phyloP scores from a whole-genome alignment of 2,888 invertebrate genomes.

The Drosophila anceps region DNA sequence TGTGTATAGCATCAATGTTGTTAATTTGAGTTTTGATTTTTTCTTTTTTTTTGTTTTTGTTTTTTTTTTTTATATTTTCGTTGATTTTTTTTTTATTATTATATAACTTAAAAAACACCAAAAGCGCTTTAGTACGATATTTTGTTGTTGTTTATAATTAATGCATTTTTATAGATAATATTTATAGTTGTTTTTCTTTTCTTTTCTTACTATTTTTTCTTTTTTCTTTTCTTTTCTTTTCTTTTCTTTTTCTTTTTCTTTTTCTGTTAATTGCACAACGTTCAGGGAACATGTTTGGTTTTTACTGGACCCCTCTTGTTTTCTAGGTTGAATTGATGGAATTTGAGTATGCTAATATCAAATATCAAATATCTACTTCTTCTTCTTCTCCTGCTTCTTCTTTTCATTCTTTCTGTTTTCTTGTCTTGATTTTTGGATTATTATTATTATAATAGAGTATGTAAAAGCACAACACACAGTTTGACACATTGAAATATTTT shows the following conservation, averaged over 20 bases:
- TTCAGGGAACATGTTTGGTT: conserved; percentile 65
- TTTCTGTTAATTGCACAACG: conserved; percentile 78
- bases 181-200: conserved; percentile 38
- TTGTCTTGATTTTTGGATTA: conserved; percentile 55
- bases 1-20: conserved; percentile 54
- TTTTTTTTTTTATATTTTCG: conserved; percentile 30
- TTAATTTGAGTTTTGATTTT: conserved; percentile 61
- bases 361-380: conserved; percentile 23
- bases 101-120: conserved; percentile 74
- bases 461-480: conserved; percentile 81
- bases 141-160: conserved; percentile 60
- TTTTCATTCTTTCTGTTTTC: conserved; percentile 33
- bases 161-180: conserved; percentile 68
- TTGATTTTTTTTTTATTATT: conserved; percentile 35
- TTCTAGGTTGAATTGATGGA: conserved; percentile 65
- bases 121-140: conserved; percentile 80
- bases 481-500: conserved; percentile 77
- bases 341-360: conserved; percentile 24
- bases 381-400: conserved; percentile 18
- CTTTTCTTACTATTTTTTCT: conserved; percentile 20
- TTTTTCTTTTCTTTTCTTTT: conserved; percentile 22
- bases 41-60: conserved; percentile 31
- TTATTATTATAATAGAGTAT: conserved; percentile 48
- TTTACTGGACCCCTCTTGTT: conserved; percentile 83
- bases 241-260: conserved; percentile 31